A percentile compares a stretch with the other conserved stretches of the same genome.
These are phyloP conservation scores for Plebejus melissa DNA, from an alignment of 2,888 invertebrate genomes.

Conservation along the genomic window DNA sequence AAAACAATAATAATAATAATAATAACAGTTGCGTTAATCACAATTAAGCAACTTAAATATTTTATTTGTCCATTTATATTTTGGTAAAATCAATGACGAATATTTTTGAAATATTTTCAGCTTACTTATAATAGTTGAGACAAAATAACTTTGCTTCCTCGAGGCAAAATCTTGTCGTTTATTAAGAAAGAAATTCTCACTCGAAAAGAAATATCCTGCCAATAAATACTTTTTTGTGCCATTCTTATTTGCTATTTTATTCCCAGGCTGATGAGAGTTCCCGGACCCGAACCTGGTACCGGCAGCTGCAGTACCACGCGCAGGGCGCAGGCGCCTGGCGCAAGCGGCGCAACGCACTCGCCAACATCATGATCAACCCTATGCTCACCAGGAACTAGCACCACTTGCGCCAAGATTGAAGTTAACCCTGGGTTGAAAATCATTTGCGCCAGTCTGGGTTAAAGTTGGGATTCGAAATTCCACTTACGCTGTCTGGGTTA, in stretches of 20 bases:
- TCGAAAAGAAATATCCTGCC: no score
- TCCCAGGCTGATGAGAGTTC: constrained; percentile 93
- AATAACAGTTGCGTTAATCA: no score
- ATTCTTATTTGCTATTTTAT: constrained; percentile 31
- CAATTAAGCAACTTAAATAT: no score
- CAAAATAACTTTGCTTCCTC: no score
- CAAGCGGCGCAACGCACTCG: constrained; percentile 92
- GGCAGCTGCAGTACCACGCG: constrained; percentile 92
- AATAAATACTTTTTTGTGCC: neutral
- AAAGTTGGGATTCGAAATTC: neutral
- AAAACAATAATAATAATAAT: no score
- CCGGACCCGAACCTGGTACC: constrained; percentile 93
- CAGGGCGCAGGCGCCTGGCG: constrained; percentile 96
- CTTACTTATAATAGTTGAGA: no score
- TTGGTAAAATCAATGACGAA: no score
- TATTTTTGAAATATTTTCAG: no score
- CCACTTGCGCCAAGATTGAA: neutral
- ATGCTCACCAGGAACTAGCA: constrained; percentile 80
- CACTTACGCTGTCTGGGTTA: neutral
- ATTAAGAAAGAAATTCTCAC: no score
- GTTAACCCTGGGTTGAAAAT: neutral
- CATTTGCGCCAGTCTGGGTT: neutral
- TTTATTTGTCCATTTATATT: no score
- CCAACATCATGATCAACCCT: constrained; percentile 98
- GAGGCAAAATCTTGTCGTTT: no score